Evolutionary conservation across 1,140 invertebrate genomes (phyloP), one percentile per base, ranked within the genome.

Genomic region (Protaetia brevitarsis): DNA sequence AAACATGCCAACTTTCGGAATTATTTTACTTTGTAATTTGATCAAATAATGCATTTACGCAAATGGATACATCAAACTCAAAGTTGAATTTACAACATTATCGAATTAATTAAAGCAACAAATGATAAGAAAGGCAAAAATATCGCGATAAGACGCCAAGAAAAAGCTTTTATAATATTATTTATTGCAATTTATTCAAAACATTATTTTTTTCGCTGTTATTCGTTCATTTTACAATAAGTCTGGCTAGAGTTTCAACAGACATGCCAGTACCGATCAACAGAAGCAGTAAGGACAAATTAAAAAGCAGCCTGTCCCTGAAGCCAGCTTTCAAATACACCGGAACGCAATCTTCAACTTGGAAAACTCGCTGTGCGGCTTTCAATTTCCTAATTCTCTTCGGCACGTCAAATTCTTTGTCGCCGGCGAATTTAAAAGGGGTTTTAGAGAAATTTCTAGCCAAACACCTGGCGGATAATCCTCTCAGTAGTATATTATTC

Each of bases 271-370:
- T 3, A 2, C 29, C 29, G 0, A 36, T 21, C 29, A 31, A 16
- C 6, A 62, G 13, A 0, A n/a, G 4, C 13, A 62, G 2, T n/a
- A 62, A 31, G 13, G 29, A 19, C 23, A 11, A 19, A 23, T 62
- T 62, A 36, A 21, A 62, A 29, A 62, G 26, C 1, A 36, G 8
- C 19, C 36, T 62, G 23, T 62, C 60, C 13, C 8, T 62, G 30
- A 36, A 34, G 0, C 60, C 60, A 16, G 60, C 31, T 36, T 62
- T 62, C 19, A 62, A 34, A 34, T 62, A 62, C 8, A 62, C 19
- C 0, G 60, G 60, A 6, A 37, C 29, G 21, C 60, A 29, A 23
- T 62, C 31, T 34, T 62, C 60, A 6, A 34, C 11, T 23, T 62
- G 60, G 29, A 62, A 62, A 1, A 21, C 21, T 21, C 29, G 1